These are phyloP conservation scores for Beris morrisii DNA, from an alignment of 2,888 invertebrate species.

Conservation along the genomic window DNA sequence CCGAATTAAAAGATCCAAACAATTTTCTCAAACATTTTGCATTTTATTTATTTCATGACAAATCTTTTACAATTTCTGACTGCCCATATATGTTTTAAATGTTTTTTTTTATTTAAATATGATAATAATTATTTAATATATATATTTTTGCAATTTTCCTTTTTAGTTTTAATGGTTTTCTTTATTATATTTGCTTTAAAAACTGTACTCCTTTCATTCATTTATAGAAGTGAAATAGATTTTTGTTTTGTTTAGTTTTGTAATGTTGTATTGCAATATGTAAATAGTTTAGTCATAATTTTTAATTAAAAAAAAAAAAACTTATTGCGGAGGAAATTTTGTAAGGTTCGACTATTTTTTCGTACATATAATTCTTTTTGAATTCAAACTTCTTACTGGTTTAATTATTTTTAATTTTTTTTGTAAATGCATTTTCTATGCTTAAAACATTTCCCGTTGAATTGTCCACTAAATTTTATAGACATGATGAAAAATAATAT, in stretches of 20 bases:
- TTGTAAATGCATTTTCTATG: not conserved
- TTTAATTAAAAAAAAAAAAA: too few species aligned
- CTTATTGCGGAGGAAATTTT: too few species aligned
- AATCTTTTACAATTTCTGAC: constrained; percentile 47
- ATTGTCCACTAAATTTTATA: too few species aligned
- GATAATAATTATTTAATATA: too few species aligned
- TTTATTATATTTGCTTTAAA: constrained; percentile 34
- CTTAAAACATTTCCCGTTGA: not conserved
- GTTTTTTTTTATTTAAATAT: too few species aligned
- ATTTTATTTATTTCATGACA: constrained; percentile 43
- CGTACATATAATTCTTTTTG: not conserved
- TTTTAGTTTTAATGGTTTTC: constrained; percentile 36
- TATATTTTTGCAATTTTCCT: constrained; percentile 29
- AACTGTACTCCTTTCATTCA: constrained; percentile 1
- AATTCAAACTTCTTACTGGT: not conserved
- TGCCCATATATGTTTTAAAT: constrained; percentile 42
- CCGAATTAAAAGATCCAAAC: too few species aligned
- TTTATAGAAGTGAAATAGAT: constrained; percentile 30
- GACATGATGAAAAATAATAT: too few species aligned
- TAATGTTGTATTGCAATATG: constrained; percentile 5
- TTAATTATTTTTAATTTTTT: constrained; percentile 2
- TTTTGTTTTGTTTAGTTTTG: constrained; percentile 20
- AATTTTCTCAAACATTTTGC: constrained; percentile 16
- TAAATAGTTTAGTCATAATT: too few species aligned
- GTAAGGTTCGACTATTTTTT: too few species aligned